phyloP scores from a whole-genome alignment of 2,797 vertebrate species.

The Urocyon cinereoargenteus region DNA sequence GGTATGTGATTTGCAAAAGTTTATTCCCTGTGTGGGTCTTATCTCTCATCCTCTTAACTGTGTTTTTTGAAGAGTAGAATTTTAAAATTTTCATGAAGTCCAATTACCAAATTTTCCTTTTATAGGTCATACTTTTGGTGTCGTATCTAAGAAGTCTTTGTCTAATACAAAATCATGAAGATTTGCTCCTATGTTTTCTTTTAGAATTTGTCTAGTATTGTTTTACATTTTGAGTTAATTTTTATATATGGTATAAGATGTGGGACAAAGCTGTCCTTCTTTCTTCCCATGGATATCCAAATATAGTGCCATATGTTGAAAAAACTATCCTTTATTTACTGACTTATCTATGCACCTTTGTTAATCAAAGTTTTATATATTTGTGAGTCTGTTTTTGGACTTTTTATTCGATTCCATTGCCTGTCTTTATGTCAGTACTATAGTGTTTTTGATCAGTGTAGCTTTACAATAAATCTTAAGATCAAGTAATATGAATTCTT shows the following conservation, averaged over 20 bases:
- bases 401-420: background rate
- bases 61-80: background rate
- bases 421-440: background rate
- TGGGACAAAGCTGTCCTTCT: background rate
- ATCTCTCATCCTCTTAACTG: background rate
- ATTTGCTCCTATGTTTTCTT: background rate
- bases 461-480: background rate
- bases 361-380: background rate
- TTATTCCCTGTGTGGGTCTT: background rate
- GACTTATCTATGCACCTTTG: background rate
- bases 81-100: background rate
- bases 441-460: background rate
- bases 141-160: background rate
- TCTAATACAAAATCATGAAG: background rate
- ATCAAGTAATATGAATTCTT: background rate
- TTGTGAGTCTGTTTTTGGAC: background rate
- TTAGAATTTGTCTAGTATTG: background rate
- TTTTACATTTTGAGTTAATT: background rate
- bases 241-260: background rate
- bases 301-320: background rate
- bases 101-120: background rate
- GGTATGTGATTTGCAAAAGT: background rate
- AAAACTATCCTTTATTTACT: background rate
- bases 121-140: background rate
- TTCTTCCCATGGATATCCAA: background rate